Conservation (phyloP, 2,113 vertebrate species). For the Ochotona princeps region DNA sequence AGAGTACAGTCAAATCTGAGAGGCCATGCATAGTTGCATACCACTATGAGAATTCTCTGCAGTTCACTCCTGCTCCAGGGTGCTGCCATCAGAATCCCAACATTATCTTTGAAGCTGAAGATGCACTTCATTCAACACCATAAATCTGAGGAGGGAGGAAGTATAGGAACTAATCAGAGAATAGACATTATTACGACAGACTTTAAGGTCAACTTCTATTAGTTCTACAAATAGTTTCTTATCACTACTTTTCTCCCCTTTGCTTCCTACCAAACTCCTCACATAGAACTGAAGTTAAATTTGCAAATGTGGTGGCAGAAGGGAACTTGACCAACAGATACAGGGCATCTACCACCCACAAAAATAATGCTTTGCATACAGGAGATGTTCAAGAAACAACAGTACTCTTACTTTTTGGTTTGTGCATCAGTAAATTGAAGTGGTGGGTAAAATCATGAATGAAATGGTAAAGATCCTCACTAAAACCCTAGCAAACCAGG, state of each 20-base stretch:
- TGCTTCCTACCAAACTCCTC: neutral
- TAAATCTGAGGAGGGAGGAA: neutral
- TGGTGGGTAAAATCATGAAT: slow-evolving; percentile 42
- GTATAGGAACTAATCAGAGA: neutral
- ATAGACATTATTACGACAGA: neutral
- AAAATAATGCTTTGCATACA: neutral
- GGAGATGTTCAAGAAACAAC: neutral
- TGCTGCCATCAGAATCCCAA: neutral
- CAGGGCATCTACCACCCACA: neutral
- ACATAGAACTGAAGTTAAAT: neutral
- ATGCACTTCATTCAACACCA: neutral
- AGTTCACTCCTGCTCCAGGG: neutral
- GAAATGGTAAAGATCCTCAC: neutral
- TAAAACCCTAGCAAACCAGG: neutral
- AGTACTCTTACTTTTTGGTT: neutral
- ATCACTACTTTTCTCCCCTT: neutral
- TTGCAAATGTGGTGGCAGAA: neutral
- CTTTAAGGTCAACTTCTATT: neutral
- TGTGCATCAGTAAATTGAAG: slow-evolving; percentile 5
- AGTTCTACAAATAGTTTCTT: slow-evolving; percentile 17
- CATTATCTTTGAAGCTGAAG: neutral
- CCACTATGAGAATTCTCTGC: neutral
- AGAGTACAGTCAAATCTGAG: neutral
- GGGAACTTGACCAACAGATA: neutral
- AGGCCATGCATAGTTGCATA: neutral